Evolutionary conservation across 2,113 vertebrate genomes (phyloP), one percentile per base, ranked within the genome.

Genomic region (Stigmatopora argus): DNA sequence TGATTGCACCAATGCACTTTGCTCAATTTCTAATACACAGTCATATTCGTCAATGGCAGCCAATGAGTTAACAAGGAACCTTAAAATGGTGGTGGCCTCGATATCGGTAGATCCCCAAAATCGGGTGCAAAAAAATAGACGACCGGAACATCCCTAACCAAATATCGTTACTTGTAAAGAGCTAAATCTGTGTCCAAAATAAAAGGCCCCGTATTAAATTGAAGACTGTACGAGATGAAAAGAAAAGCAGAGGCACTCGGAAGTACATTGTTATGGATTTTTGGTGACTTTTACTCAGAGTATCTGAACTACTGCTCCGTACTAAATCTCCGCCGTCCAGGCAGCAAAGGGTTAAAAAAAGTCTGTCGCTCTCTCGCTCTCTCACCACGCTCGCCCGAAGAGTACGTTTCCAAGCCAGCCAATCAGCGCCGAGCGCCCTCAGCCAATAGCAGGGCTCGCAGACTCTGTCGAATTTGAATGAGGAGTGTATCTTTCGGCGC

Each of bases 381-480:
- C 60, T 66, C 63, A 62, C 8, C 71, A 73, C 89, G 91, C 90
- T 91, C 87, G 89, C 87, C 90, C 6, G 77, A 79, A 91, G 88
- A 89, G 86, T 89, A 89, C 90, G 90, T 91, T 90, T 85, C 78
- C 73, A 45, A 45, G 53, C 59, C 49, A 47, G 4, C 91, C 90
- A 92, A 92, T 91, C 83, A 75, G 75, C 76, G 9, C 55, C 80
- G 67, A 75, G 41, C 85, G 87, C 79, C 77, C 87, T 83, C 90
- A 87, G 88, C 90, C 89, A 83, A 89, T 91, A 82, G 84, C 85
- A 70, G 63, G 62, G 67, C 73, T 89, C 92, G 92, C 92, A 90
- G 93, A 92, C 89, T 91, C 92, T 92, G 91, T 91, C 92, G 93
- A 94, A 95, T 97, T 97, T 97, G 95, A 97, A 96, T 96, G 94